These are phyloP conservation scores for Thaumetopoea pityocampa DNA, from an alignment of 1,140 invertebrate genomes.

Conservation along the genomic window DNA sequence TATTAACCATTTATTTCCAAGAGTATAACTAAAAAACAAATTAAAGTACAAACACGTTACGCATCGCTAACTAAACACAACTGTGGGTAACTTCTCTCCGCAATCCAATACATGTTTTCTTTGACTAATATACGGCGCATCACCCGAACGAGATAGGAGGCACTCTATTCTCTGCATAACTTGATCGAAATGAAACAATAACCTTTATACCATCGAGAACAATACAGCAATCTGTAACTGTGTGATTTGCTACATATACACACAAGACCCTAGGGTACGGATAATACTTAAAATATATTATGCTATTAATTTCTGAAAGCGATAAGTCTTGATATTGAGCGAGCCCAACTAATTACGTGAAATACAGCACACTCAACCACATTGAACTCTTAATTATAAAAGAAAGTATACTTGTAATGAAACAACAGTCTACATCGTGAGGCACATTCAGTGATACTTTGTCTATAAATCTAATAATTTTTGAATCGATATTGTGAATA, in stretches of 20 bases:
- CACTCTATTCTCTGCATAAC: constrained; percentile 53
- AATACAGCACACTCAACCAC: constrained; percentile 58
- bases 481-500: constrained; percentile 21
- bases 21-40: constrained; percentile 76
- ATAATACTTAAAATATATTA: constrained; percentile 68
- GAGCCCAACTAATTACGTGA: constrained; percentile 65
- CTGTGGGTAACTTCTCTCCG: constrained; percentile 75
- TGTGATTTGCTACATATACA: constrained; percentile 65
- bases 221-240: constrained; percentile 62
- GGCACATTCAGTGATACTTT: constrained; percentile 11
- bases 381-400: constrained; percentile 38
- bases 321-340: constrained; percentile 73
- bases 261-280: constrained; percentile 56
- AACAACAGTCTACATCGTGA: constrained; percentile 31
- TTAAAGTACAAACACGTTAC: constrained; percentile 76
- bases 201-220: constrained; percentile 59
- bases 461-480: constrained; percentile 10
- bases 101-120: constrained; percentile 67
- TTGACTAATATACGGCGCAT: constrained; percentile 70
- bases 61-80: constrained; percentile 74
- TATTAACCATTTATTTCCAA: constrained; percentile 76
- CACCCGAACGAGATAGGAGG: constrained; percentile 64
- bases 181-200: constrained; percentile 67
- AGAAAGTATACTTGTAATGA: constrained; percentile 40
- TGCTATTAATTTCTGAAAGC: constrained; percentile 65